Conservation (phyloP, 2,888 invertebrate genomes). For the Scotopteryx bipunctaria region DNA sequence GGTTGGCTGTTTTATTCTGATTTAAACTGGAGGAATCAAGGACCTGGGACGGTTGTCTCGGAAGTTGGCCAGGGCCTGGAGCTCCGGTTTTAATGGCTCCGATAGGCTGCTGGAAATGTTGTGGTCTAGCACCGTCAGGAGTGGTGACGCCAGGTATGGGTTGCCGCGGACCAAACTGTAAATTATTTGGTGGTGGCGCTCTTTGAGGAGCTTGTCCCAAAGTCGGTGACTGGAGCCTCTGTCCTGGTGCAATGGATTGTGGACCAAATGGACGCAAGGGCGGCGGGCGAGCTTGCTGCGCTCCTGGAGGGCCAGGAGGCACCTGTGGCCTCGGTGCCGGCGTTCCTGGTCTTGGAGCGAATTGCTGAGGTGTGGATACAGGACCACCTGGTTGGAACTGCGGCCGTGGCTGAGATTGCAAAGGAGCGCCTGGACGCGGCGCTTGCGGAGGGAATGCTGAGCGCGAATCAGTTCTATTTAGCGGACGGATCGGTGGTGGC, state of each 20-base stretch:
- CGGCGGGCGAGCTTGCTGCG: conserved; percentile 61
- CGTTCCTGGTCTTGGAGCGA: conserved; percentile 62
- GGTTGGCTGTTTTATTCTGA: conserved; percentile 73
- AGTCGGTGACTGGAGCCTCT: conserved; percentile 62
- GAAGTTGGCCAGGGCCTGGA: conserved; percentile 50
- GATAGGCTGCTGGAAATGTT: conserved; percentile 55
- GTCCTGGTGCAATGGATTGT: conserved; percentile 63
- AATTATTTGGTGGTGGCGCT: conserved; percentile 73
- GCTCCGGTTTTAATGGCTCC: conserved; percentile 58
- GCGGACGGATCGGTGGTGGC: conserved; percentile 61
- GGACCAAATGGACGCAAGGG: conserved; percentile 65
- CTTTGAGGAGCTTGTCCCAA: conserved; percentile 62
- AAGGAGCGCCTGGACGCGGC: conserved; percentile 57
- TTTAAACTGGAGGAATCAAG: conserved; percentile 59
- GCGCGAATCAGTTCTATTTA: conserved; percentile 69
- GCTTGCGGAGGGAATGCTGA: conserved; percentile 63
- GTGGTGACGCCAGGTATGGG: conserved; percentile 60
- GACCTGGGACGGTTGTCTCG: conserved; percentile 74
- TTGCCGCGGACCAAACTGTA: conserved; percentile 79
- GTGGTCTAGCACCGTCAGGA: conserved; percentile 63
- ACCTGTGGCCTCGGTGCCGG: conserved; percentile 59
- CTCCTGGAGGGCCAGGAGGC: conserved; percentile 55
- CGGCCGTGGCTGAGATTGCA: conserved; percentile 61
- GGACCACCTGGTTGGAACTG: conserved; percentile 77
- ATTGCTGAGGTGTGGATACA: conserved; percentile 62